Conservation (phyloP, 2,797 vertebrate genomes). For the Luscinia luscinia region DNA sequence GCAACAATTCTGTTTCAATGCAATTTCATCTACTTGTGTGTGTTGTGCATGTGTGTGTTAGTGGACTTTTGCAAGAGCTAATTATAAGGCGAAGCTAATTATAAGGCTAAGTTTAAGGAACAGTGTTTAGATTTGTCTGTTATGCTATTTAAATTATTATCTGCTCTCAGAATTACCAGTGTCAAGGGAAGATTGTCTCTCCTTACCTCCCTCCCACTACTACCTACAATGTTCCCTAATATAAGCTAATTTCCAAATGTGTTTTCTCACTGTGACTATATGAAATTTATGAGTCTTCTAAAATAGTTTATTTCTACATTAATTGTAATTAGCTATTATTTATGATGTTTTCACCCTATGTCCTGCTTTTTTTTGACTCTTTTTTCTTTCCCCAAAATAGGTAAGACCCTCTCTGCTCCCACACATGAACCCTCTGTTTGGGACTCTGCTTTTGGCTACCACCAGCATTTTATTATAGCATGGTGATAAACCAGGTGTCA, state of each 20-base stretch:
- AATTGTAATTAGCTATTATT: not conserved
- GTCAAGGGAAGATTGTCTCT: not conserved
- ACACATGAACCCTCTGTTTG: not conserved
- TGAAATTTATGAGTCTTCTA: not conserved
- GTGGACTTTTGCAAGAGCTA: not conserved
- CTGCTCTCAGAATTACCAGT: not conserved
- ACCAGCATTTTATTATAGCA: not conserved
- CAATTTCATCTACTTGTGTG: not conserved
- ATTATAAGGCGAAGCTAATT: not conserved
- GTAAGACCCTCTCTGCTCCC: not conserved
- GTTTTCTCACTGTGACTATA: not conserved
- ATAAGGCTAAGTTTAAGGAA: not conserved
- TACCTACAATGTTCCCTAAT: fast-evolving
- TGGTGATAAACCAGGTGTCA: conserved; percentile 13
- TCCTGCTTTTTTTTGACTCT: not conserved
- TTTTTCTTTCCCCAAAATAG: not conserved
- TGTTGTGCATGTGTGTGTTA: not conserved
- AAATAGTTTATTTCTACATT: not conserved
- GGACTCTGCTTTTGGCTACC: not conserved
- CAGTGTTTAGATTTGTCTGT: not conserved
- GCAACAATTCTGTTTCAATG: not conserved
- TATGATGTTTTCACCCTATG: not conserved
- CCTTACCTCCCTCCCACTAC: not conserved
- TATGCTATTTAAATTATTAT: not conserved
- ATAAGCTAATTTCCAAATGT: not conserved